These are phyloP conservation scores for Phylloscopus trochilus DNA, from an alignment of 2,113 vertebrate species.

Conservation along the genomic window DNA sequence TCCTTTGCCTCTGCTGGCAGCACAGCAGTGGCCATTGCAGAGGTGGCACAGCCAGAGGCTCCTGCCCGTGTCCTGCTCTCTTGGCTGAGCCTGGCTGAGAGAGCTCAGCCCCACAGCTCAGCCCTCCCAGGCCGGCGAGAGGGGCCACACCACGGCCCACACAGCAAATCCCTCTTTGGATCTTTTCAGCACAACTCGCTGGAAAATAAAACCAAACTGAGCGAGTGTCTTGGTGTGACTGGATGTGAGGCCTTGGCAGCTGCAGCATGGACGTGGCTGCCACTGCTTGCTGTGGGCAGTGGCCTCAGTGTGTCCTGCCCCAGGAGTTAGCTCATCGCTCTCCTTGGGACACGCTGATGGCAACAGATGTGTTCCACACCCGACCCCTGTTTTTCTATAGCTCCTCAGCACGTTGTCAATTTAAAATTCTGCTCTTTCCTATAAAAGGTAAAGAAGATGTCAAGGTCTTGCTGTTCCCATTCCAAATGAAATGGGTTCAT, in stretches of 20 bases:
- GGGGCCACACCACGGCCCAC: rapidly evolving
- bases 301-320: rapidly evolving
- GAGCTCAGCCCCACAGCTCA: rapidly evolving
- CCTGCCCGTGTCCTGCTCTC: not conserved
- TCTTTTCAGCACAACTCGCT: not conserved
- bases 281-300: not conserved
- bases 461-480: conserved; percentile 55
- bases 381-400: not conserved
- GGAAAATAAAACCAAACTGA: not conserved
- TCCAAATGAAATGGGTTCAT: conserved; percentile 57
- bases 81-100: not conserved
- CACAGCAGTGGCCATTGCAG: not conserved
- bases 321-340: not conserved
- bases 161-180: too few species aligned
- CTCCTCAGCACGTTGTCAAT: not conserved
- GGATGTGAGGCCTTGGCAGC: not conserved
- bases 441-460: conserved; percentile 59
- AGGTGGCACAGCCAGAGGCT: not conserved
- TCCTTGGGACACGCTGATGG: not conserved
- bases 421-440: conserved; percentile 37
- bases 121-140: rapidly evolving
- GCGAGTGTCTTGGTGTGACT: too few species aligned
- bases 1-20: not conserved
- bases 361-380: not conserved
- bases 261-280: rapidly evolving